A percentile compares a stretch with the other conserved stretches of the same genome.
Conservation (phyloP, 2,113 vertebrate genomes). For the Atherinomorus stipes region DNA sequence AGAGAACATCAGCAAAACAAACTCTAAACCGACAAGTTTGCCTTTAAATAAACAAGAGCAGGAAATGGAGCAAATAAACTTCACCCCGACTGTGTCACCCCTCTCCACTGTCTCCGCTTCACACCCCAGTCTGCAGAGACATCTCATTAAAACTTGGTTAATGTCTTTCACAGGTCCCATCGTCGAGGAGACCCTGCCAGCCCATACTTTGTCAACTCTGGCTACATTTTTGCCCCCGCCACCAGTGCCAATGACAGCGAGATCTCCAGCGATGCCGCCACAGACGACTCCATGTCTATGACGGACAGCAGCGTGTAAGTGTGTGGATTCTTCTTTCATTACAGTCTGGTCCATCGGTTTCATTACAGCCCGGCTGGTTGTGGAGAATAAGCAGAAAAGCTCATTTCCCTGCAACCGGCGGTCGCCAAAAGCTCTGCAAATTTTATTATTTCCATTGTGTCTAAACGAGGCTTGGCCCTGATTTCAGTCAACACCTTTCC, state of each 20-base stretch:
- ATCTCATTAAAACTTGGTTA: neutral
- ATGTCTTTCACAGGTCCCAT: slow-evolving; percentile 83
- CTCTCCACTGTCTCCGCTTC: slow-evolving; percentile 1
- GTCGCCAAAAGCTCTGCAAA: slow-evolving; percentile 12
- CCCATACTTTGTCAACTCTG: slow-evolving; percentile 91
- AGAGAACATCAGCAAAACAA: slow-evolving; percentile 34
- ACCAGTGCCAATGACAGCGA: slow-evolving; percentile 97
- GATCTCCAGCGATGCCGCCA: slow-evolving; percentile 94
- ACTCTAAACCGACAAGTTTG: slow-evolving; percentile 6
- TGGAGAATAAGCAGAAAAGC: slow-evolving; percentile 26
- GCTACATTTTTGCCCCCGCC: slow-evolving; percentile 92
- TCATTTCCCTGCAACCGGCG: slow-evolving; percentile 38
- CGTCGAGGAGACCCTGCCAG: slow-evolving; percentile 87
- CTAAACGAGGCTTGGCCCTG: slow-evolving; percentile 30
- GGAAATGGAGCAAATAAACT: slow-evolving; percentile 9
- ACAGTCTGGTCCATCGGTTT: neutral
- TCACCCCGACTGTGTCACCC: neutral
- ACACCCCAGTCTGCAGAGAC: neutral
- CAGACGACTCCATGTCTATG: slow-evolving; percentile 96
- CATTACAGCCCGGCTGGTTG: neutral
- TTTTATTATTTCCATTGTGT: slow-evolving; percentile 49
- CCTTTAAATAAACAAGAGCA: slow-evolving; percentile 22
- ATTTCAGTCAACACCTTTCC: slow-evolving; percentile 65
- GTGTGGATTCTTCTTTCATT: neutral
- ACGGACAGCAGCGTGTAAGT: slow-evolving; percentile 98